Evolutionary conservation across 2,888 invertebrate species (phyloP), one percentile per base, ranked within the genome.

Genomic region (Anticlea derivata): DNA sequence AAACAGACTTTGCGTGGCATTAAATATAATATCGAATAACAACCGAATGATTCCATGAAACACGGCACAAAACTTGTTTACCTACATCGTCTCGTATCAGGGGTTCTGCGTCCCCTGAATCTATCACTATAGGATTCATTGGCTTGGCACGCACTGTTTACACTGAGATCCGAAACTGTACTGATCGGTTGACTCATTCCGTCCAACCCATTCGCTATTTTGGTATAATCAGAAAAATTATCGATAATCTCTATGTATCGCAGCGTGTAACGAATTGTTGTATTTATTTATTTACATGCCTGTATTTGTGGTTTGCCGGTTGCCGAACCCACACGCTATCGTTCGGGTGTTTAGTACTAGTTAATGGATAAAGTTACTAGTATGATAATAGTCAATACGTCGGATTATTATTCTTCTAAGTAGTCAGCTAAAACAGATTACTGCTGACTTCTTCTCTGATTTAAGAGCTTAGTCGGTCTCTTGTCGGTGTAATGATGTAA

Each of bases 21-120:
- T 22, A 27, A 46, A 12, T 17, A 40, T 5, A 11, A 17, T 5
- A 44, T 26, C 33, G 12, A 13, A 23, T 1, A 24, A 27, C 1
- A 10, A 39, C 4, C 3, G 7, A 4, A 7, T 7, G 29, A 1
- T 11, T 29, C 2, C 2, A 10, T 10, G 1, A 7, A 12, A 12
- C 12, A 30, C 10, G 6, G 7, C 13, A 26, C 17, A 29, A 37
- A 12, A 17, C n/a, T 11, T 11, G 10, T 48, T 78, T 80, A 80
- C 81, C 79, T 74, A 82, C 77, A 76, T 75, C 58, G 13, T 59
- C 65, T 33, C 48, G 44, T 47, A 80, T 60, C 7, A 83, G 65
- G 2, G 78, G 75, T 45, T 73, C 75, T 0, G 61, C 69, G 17
- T 81, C 80, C 12, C 43, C 69, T 46, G 48, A 55, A 13, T 58